Evolutionary conservation across 1,140 invertebrate species (phyloP).

Genomic region (Euglossa dilemma): DNA sequence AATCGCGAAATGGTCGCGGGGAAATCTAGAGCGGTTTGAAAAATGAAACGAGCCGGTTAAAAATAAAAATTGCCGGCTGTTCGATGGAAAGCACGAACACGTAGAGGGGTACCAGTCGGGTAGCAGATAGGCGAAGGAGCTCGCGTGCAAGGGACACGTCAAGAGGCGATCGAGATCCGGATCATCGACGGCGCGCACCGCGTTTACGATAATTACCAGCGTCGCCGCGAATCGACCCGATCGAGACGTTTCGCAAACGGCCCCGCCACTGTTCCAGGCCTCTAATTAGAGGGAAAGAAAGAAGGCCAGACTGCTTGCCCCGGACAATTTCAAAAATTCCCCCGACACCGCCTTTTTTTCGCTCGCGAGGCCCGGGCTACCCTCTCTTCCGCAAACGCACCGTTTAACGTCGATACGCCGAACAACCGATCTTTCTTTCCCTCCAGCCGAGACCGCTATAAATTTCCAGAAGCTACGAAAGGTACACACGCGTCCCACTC

Average conservation of each 20-base stretch:
- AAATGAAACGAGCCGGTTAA: not conserved
- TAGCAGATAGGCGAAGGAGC: not conserved
- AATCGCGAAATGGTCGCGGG: not conserved
- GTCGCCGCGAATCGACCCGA: not conserved
- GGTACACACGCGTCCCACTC: no score
- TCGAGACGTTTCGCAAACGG: not conserved
- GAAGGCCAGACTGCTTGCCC: not conserved
- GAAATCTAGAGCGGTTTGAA: not conserved
- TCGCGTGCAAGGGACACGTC: conserved; percentile 42
- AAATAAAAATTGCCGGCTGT: not conserved
- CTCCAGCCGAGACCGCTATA: not conserved
- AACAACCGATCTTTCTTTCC: not conserved
- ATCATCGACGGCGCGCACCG: not conserved
- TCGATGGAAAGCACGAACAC: not conserved
- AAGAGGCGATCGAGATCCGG: conserved; percentile 10
- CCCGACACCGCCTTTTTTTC: not conserved
- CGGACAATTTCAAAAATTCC: conserved; percentile 14
- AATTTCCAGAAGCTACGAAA: no score
- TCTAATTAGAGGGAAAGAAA: conserved; percentile 13
- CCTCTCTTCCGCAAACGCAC: not conserved
- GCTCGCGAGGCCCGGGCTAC: not conserved
- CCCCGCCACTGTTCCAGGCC: not conserved
- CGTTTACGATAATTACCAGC: conserved; percentile 49
- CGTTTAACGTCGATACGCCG: not conserved
- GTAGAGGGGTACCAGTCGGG: not conserved